These are phyloP conservation scores for Barnardius zonarius DNA, from an alignment of 2,113 vertebrate genomes.

Conservation along the genomic window DNA sequence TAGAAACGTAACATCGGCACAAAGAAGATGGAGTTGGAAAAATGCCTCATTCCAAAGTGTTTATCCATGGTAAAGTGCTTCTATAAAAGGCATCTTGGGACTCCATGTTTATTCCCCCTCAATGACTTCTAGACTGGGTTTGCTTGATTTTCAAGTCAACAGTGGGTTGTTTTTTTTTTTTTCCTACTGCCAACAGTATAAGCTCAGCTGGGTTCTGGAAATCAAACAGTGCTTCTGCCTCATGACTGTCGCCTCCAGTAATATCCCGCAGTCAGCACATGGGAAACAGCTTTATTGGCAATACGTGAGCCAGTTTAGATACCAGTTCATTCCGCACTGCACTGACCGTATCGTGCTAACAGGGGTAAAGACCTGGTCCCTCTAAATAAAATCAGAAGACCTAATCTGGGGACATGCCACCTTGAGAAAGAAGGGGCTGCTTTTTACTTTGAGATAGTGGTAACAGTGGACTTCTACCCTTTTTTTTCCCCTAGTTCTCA, in stretches of 20 bases:
- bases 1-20: neutral
- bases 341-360: neutral
- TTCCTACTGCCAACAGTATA: neutral
- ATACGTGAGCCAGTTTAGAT: neutral
- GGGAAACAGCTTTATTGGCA: neutral
- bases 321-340: neutral
- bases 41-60: conserved; percentile 23
- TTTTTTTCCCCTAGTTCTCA: neutral
- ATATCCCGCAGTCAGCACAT: neutral
- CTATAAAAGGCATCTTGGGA: conserved; percentile 45
- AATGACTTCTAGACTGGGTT: conserved; percentile 6
- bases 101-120: conserved; percentile 18
- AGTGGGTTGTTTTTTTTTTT: neutral
- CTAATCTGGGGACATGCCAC: neutral
- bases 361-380: neutral
- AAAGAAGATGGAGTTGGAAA: conserved; percentile 5
- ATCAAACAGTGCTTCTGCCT: conserved; percentile 7
- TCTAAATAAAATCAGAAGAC: neutral
- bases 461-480: neutral
- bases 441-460: neutral
- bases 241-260: neutral
- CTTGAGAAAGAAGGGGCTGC: neutral
- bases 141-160: conserved; percentile 22
- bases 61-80: conserved; percentile 46
- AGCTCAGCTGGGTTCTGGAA: conserved; percentile 19